These are phyloP conservation scores for Mylabris sibirica DNA, from an alignment of 2,888 invertebrate species.

Conservation along the genomic window DNA sequence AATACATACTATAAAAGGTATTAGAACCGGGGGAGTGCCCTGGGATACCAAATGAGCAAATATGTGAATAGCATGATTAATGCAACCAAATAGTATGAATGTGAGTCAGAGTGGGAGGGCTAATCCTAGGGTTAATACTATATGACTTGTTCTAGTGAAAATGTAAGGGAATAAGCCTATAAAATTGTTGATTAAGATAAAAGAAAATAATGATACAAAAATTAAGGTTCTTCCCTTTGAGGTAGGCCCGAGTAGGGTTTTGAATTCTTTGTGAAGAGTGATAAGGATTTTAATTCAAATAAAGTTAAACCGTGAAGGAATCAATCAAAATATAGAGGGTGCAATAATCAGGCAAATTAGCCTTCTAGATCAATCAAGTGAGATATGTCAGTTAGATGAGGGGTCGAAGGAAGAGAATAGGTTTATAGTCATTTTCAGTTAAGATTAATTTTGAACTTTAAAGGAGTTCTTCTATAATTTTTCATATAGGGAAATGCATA, in stretches of 20 bases:
- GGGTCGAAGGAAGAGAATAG: conserved; percentile 76
- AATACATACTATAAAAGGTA: conserved; percentile 78
- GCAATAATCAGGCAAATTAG: conserved; percentile 64
- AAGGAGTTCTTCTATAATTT: too few species aligned
- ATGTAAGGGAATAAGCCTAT: conserved; percentile 75
- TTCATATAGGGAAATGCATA: too few species aligned
- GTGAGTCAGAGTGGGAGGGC: conserved; percentile 71
- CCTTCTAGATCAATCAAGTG: conserved; percentile 70
- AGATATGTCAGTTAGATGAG: conserved; percentile 63
- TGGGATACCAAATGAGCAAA: conserved; percentile 74
- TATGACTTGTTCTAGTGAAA: conserved; percentile 73
- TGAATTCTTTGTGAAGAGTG: conserved; percentile 67
- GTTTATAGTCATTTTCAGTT: conserved; percentile 73
- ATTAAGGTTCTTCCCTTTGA: conserved; percentile 60
- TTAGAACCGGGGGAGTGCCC: conserved; percentile 70
- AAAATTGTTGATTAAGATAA: conserved; percentile 74
- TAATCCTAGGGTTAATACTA: conserved; percentile 67
- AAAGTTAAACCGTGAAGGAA: conserved; percentile 64
- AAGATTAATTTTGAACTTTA: conserved; percentile 57
- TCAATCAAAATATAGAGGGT: conserved; percentile 65
- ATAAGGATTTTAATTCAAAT: conserved; percentile 63
- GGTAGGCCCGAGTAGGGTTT: conserved; percentile 62
- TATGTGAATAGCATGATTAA: conserved; percentile 69
- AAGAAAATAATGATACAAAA: conserved; percentile 62
- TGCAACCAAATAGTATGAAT: conserved; percentile 72